Percentiles rank a stretch among this genome's conserved stretches.
phyloP scores from a whole-genome alignment of 2,113 vertebrate genomes.

The Labeo rohita region DNA sequence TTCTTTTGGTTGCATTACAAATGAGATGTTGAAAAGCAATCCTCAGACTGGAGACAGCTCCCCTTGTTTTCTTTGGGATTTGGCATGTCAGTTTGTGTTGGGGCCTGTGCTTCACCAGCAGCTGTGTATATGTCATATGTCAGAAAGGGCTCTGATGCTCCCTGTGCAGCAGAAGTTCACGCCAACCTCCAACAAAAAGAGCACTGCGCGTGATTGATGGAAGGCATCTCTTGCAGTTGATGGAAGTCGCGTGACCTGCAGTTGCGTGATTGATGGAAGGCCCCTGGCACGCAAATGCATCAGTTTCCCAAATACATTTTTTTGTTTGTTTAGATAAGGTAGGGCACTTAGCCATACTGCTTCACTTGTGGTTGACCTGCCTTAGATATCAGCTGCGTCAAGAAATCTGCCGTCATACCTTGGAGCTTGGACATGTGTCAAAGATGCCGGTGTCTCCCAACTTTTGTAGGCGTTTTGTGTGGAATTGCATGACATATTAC shows the following conservation, averaged over 20 bases:
- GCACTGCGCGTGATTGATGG: conserved; percentile 50
- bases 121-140: conserved; percentile 63
- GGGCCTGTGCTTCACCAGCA: conserved; percentile 61
- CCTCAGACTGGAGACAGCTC: conserved; percentile 72
- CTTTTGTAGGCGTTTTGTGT: neutral
- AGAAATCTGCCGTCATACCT: neutral
- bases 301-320: conserved; percentile 9
- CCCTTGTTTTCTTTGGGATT: conserved; percentile 76
- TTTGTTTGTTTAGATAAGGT: neutral
- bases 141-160: conserved; percentile 47
- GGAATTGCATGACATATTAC: neutral
- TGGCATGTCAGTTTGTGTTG: conserved; percentile 69
- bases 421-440: neutral
- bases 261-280: conserved; percentile 53
- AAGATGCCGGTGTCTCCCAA: neutral
- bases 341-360: conserved; percentile 14
- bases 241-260: no score
- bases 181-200: conserved; percentile 46
- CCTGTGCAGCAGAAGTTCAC: conserved; percentile 49
- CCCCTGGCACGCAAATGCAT: conserved; percentile 28
- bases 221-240: conserved; percentile 44
- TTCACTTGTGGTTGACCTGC: conserved; percentile 5
- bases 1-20: conserved; percentile 79
- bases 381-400: neutral
- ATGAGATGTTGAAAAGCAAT: conserved; percentile 80